A percentile compares a stretch with the other conserved stretches of the same genome.
Conservation (phyloP, 2,797 vertebrate species). For the Darevskia mixta region DNA sequence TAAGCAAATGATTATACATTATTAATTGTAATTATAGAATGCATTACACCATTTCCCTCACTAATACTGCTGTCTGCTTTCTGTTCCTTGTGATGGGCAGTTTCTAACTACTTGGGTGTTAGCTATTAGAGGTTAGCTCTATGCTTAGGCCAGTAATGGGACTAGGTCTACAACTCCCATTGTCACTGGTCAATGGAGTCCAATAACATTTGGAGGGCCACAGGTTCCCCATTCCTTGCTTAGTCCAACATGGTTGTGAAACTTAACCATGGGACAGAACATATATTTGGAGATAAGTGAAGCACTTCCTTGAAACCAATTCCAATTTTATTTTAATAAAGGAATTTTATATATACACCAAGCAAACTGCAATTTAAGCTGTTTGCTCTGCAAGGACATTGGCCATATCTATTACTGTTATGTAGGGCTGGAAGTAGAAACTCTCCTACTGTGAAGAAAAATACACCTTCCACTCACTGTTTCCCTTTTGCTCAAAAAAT, state of each 20-base stretch:
- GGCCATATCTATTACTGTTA: neutral
- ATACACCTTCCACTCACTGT: slow-evolving; percentile 8
- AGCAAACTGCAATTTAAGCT: slow-evolving; percentile 4
- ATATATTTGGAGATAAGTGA: neutral
- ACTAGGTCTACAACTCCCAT: neutral
- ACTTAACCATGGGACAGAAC: neutral
- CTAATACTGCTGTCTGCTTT: neutral
- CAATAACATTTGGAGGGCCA: neutral
- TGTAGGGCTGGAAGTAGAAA: neutral
- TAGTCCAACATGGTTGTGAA: neutral
- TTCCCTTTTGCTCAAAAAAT: slow-evolving; percentile 13
- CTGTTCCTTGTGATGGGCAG: neutral
- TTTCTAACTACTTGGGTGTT: neutral
- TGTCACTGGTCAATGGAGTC: neutral
- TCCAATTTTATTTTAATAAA: slow-evolving; percentile 16
- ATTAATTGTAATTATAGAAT: slow-evolving; percentile 25
- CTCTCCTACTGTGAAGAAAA: slow-evolving; percentile 26
- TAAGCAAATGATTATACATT: slow-evolving; percentile 28
- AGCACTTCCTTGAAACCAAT: neutral
- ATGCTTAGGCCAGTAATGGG: neutral
- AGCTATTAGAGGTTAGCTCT: neutral
- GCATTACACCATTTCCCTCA: neutral
- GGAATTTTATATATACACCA: neutral
- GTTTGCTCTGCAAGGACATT: slow-evolving; percentile 9
- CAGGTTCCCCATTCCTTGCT: neutral